These are phyloP conservation scores for Coryphaenoides rupestris DNA, from an alignment of 2,113 vertebrate species.

Conservation along the genomic window DNA sequence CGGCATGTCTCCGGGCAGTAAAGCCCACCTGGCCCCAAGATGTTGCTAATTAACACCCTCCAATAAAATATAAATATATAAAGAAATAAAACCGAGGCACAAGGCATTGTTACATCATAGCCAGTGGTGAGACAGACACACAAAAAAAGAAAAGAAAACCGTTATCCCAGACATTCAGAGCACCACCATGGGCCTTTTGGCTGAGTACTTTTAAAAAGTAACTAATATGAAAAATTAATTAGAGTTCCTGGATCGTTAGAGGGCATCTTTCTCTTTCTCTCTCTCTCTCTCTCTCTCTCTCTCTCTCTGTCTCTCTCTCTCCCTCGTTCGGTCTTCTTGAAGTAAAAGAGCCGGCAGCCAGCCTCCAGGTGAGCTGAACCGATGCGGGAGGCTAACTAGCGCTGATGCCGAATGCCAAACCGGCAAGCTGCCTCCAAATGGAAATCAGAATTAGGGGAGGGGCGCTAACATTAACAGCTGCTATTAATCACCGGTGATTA, in stretches of 20 bases:
- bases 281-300: no score
- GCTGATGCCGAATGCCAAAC: slow-evolving; percentile 22
- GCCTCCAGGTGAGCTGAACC: slow-evolving; percentile 29
- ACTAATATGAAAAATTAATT: slow-evolving; percentile 74
- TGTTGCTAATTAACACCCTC: slow-evolving; percentile 69
- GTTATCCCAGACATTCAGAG: slow-evolving; percentile 61
- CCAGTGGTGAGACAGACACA: slow-evolving; percentile 58
- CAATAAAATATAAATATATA: slow-evolving; percentile 37
- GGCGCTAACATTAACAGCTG: not conserved
- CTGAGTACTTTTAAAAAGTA: slow-evolving; percentile 68
- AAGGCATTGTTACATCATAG: slow-evolving; percentile 71
- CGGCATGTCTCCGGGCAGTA: slow-evolving; percentile 16
- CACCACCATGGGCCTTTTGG: slow-evolving; percentile 49
- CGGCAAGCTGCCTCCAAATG: slow-evolving; percentile 17
- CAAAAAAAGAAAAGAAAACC: slow-evolving; percentile 32
- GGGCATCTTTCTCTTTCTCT: no score
- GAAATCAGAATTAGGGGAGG: slow-evolving; percentile 2
- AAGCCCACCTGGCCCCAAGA: slow-evolving; percentile 26
- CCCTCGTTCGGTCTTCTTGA: slow-evolving; percentile 20
- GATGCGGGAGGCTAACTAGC: not conserved
- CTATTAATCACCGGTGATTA: not conserved
- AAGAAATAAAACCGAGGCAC: slow-evolving; percentile 52
- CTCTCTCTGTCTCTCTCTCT: slow-evolving; percentile 21
- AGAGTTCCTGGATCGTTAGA: slow-evolving; percentile 36
- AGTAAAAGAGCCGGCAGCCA: slow-evolving; percentile 22